A percentile compares a stretch with the other conserved stretches of the same genome.
Evolutionary conservation across 1,140 invertebrate species (phyloP).

Genomic region (Calosoma granatense): DNA sequence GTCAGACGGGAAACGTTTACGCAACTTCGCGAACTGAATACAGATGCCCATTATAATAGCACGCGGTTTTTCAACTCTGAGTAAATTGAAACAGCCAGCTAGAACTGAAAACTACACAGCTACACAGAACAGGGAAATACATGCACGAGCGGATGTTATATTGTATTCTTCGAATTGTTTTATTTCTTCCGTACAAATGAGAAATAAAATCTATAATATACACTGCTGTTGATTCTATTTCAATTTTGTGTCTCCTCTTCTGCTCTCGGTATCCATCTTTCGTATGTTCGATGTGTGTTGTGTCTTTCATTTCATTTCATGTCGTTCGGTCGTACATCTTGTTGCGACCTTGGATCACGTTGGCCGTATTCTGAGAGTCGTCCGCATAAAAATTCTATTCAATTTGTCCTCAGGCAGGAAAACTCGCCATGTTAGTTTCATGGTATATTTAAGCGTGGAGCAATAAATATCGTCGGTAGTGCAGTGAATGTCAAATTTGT

Average conservation of each 20-base stretch:
- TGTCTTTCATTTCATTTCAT: too few relatives aligned
- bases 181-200: too few relatives aligned
- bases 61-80: not conserved
- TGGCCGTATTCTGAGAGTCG: not conserved
- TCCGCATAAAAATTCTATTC: not conserved
- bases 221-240: too few relatives aligned
- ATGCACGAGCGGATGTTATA: not conserved
- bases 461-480: constrained; percentile 11
- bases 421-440: constrained; percentile 6
- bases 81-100: not conserved
- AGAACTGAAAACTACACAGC: too few relatives aligned
- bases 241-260: too few relatives aligned
- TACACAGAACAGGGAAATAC: too few relatives aligned
- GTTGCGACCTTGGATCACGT: not conserved
- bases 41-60: too few relatives aligned
- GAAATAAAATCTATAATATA: too few relatives aligned
- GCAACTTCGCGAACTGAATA: not conserved
- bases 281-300: too few relatives aligned
- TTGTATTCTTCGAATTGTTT: too few relatives aligned
- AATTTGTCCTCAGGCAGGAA: constrained; percentile 1
- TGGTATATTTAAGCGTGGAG: constrained; percentile 4
- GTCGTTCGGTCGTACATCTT: too few relatives aligned
- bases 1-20: constrained; percentile 1
- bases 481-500: constrained; percentile 17
- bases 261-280: too few relatives aligned